These are phyloP conservation scores for Siniperca chuatsi DNA, from an alignment of 2,113 vertebrate genomes.

Conservation along the genomic window DNA sequence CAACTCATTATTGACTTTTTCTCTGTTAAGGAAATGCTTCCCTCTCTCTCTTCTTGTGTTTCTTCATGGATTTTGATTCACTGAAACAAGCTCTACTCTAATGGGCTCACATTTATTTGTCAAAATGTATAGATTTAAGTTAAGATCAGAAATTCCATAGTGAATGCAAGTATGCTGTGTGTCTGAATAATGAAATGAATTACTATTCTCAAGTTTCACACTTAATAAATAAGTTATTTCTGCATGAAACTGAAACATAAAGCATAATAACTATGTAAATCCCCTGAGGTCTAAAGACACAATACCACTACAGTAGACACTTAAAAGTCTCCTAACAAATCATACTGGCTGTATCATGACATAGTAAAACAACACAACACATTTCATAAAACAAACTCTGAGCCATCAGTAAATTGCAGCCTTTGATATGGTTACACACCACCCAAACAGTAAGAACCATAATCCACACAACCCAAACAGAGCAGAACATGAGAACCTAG, in stretches of 20 bases:
- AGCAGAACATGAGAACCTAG: slow-evolving; percentile 34
- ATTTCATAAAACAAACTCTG: background rate
- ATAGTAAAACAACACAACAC: background rate
- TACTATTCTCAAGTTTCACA: background rate
- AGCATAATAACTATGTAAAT: background rate
- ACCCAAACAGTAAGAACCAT: slow-evolving; percentile 36
- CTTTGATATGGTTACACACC: slow-evolving; percentile 50
- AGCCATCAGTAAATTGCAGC: slow-evolving; percentile 14
- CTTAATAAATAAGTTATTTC: background rate
- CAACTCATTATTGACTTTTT: background rate
- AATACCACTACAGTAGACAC: background rate
- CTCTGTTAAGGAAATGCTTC: background rate
- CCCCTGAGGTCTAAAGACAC: background rate
- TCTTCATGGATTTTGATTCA: background rate
- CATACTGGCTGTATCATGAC: background rate
- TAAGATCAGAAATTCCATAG: background rate
- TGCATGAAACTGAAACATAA: background rate
- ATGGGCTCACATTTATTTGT: background rate
- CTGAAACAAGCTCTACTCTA: background rate
- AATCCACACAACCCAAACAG: slow-evolving; percentile 65
- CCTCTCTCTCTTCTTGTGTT: background rate
- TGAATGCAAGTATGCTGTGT: background rate
- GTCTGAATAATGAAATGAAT: background rate
- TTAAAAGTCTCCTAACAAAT: background rate
- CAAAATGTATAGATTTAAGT: background rate